A percentile compares a stretch with the other conserved stretches of the same genome.
Conservation (phyloP, 2,797 vertebrate genomes). For the Limnodromus scolopaceus region DNA sequence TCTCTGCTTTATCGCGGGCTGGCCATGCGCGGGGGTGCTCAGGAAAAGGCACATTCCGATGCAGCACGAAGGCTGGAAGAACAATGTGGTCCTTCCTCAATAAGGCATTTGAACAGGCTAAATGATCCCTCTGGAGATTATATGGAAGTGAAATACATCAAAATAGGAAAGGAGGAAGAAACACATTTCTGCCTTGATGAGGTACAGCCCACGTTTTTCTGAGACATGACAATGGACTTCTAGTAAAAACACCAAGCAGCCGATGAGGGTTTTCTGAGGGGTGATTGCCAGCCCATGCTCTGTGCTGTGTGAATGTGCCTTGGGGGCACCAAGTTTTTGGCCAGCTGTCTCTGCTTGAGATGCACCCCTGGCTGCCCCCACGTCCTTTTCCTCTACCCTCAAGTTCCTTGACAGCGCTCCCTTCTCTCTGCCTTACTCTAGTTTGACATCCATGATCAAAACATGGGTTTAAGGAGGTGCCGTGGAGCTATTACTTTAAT, state of each 20-base stretch:
- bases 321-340: neutral
- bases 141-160: conserved; percentile 68
- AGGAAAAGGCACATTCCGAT: conserved; percentile 59
- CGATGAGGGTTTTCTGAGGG: neutral
- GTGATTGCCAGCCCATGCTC: neutral
- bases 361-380: neutral
- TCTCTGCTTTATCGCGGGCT: conserved; percentile 37
- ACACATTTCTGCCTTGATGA: conserved; percentile 64
- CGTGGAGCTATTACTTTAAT: neutral
- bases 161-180: conserved; percentile 69
- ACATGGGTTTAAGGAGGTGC: neutral
- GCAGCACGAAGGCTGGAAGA: neutral
- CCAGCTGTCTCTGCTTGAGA: neutral
- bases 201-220: neutral
- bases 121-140: conserved; percentile 69
- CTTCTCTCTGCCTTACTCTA: neutral
- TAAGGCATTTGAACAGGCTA: conserved; percentile 55
- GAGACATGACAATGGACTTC: conserved; percentile 5
- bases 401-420: neutral
- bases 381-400: neutral
- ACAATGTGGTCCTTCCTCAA: conserved; percentile 65
- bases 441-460: neutral
- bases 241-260: conserved; percentile 5
- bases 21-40: neutral
- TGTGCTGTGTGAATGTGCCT: neutral